A percentile compares a stretch with the other conserved stretches of the same genome.
Evolutionary conservation across 2,113 vertebrate genomes (phyloP).

Genomic region (Orthochromis malagaraziensis): DNA sequence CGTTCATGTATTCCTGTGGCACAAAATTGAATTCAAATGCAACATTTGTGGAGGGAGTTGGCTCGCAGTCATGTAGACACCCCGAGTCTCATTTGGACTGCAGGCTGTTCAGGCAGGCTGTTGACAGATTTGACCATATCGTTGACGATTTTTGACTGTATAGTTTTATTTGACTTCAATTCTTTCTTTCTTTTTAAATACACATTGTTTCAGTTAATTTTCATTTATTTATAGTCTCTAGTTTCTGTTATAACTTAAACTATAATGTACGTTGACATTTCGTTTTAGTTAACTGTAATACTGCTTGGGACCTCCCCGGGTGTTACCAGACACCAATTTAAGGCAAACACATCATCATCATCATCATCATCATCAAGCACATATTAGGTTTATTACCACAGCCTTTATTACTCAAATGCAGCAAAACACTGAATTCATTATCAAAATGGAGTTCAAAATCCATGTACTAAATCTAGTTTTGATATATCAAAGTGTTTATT

Average conservation of each 20-base stretch:
- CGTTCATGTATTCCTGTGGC: neutral
- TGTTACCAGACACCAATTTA: neutral
- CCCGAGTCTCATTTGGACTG: neutral
- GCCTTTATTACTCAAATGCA: neutral
- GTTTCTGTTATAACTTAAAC: neutral
- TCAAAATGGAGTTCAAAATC: neutral
- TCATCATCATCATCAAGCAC: neutral
- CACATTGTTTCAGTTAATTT: neutral
- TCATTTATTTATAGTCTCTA: neutral
- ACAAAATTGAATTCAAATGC: neutral
- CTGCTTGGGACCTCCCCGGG: neutral
- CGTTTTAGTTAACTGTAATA: neutral
- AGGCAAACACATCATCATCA: neutral
- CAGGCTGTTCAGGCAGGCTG: neutral
- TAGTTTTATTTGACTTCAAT: neutral
- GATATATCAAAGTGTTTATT: neutral
- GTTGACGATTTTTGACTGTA: neutral
- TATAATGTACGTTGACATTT: neutral
- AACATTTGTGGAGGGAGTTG: neutral
- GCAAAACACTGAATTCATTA: neutral
- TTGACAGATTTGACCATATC: neutral
- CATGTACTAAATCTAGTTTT: accelerated
- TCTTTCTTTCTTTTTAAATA: neutral
- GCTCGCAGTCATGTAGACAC: neutral
- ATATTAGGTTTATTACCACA: neutral